A percentile compares a stretch with the other conserved stretches of the same genome.
Evolutionary conservation across 2,797 vertebrate species (phyloP).

Genomic region (Notolabrus celidotus): DNA sequence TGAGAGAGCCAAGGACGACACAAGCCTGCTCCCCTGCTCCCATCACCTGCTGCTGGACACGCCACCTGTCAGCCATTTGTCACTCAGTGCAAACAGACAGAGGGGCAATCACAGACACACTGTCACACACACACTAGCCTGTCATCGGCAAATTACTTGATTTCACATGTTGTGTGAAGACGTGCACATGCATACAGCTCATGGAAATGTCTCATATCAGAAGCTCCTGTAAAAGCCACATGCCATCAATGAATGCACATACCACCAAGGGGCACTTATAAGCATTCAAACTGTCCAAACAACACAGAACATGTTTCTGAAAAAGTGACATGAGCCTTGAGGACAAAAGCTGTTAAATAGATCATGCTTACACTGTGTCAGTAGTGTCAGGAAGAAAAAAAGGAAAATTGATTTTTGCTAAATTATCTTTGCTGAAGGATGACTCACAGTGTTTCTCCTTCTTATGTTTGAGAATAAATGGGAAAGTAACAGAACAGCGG

Average conservation of each 20-base stretch:
- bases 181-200: conserved; percentile 18
- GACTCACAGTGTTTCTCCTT: conserved; percentile 63
- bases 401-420: conserved; percentile 71
- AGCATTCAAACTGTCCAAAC: conserved; percentile 2
- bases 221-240: background rate
- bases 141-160: conserved; percentile 17
- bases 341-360: conserved; percentile 56
- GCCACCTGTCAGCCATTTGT: conserved; percentile 2
- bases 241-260: background rate
- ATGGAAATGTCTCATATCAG: background rate
- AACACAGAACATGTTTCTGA: conserved; percentile 14
- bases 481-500: conserved; percentile 38
- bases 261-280: conserved; percentile 13
- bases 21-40: conserved; percentile 20
- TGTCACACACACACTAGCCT: conserved; percentile 11
- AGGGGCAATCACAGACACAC: conserved; percentile 31
- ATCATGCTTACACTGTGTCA: conserved; percentile 46
- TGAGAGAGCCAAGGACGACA: conserved; percentile 57
- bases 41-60: conserved; percentile 6
- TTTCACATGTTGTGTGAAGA: background rate
- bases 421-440: conserved; percentile 70
- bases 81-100: conserved; percentile 7
- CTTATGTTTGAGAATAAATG: conserved; percentile 50
- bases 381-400: conserved; percentile 49
- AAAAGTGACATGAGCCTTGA: conserved; percentile 22